Percentiles rank a stretch among this genome's conserved stretches.
phyloP scores from a whole-genome alignment of 2,888 invertebrate species.

The Dynastes maya region DNA sequence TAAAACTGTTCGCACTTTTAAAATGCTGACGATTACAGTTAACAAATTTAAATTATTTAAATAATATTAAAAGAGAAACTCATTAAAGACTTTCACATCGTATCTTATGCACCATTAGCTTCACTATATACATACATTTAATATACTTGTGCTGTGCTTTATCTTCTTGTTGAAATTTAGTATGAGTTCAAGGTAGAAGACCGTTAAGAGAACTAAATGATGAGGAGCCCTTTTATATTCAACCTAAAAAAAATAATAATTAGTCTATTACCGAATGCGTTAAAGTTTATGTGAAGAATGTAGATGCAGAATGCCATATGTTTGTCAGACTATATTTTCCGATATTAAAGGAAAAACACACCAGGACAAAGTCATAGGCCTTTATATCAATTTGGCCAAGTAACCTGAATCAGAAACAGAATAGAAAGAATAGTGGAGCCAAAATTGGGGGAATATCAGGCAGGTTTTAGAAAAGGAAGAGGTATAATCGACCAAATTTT shows the following conservation, averaged over 20 bases:
- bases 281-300: too few species aligned
- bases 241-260: background rate
- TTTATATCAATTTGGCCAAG: too few species aligned
- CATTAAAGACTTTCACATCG: background rate
- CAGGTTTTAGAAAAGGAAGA: too few species aligned
- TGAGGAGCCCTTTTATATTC: background rate
- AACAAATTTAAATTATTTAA: constrained; percentile 14
- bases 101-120: background rate
- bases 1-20: background rate
- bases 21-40: background rate
- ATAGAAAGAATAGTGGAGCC: too few species aligned
- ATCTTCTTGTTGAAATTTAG: background rate
- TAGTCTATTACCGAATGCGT: too few species aligned
- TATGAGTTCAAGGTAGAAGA: background rate
- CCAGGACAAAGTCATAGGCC: too few species aligned
- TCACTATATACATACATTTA: background rate
- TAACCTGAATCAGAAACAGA: too few species aligned
- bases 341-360: too few species aligned
- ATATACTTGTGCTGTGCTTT: background rate
- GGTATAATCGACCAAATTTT: too few species aligned
- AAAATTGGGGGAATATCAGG: too few species aligned
- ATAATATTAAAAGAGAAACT: constrained; percentile 5
- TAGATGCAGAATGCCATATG: too few species aligned
- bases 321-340: too few species aligned
- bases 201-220: background rate